Percentiles rank a stretch among this genome's conserved stretches.
Conservation (phyloP, 2,113 vertebrate genomes). For the Strigops habroptila region DNA sequence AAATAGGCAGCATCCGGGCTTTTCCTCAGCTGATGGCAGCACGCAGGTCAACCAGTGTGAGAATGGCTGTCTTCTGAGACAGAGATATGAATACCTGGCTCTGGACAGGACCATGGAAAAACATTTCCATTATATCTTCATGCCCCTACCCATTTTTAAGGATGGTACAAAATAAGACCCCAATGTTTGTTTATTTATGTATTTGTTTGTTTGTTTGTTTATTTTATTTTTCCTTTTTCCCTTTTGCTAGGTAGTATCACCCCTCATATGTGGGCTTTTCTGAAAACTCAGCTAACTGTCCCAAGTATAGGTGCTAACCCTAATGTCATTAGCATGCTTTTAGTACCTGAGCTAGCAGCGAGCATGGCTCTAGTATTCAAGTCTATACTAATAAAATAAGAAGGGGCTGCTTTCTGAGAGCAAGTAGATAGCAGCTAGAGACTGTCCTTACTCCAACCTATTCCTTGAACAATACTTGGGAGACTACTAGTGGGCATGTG, state of each 20-base stretch:
- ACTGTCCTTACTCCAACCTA: neutral
- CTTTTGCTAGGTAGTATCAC: neutral
- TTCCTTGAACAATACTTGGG: neutral
- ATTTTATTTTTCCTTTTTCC: neutral
- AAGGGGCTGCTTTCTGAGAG: neutral
- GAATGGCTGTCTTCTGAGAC: neutral
- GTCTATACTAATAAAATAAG: neutral
- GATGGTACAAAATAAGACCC: neutral
- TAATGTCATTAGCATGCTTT: rapidly evolving
- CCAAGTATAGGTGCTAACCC: neutral
- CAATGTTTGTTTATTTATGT: neutral
- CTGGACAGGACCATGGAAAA: neutral
- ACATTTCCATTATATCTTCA: neutral
- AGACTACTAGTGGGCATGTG: neutral
- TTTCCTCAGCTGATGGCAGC: neutral
- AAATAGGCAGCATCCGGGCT: rapidly evolving
- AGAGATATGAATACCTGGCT: neutral
- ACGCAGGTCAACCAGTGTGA: neutral
- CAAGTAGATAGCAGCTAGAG: neutral
- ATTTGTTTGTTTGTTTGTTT: no score
- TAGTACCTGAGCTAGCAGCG: neutral
- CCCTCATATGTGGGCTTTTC: neutral
- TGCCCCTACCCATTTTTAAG: neutral
- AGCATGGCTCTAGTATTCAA: neutral
- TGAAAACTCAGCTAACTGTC: neutral